Evolutionary conservation across 2,888 invertebrate species (phyloP), one percentile per base, ranked within the genome.

Genomic region (Nezara viridula): DNA sequence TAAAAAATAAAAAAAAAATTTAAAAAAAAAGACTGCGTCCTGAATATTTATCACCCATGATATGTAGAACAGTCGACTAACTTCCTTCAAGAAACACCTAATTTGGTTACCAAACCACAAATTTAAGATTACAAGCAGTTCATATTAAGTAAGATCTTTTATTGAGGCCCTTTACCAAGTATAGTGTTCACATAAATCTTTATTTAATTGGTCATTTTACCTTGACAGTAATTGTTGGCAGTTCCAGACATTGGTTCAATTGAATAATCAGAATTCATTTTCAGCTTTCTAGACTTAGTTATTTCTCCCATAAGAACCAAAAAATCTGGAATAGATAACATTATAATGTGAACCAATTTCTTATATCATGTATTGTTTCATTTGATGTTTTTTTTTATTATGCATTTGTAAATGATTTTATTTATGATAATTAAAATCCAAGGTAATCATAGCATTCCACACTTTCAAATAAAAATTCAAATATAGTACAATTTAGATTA

Each of bases 291-390:
- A 60, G 60, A 60, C 27, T 60, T 60, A 60, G 27, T 14, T 5
- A 60, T 60, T n/a, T 60, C 60, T 60, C 60, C 60, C 60, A 60
- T 60, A 27, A 60, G 60, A n/a, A n/a, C n/a, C 27, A 60, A 60
- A 27, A 60, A 60, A 60, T 60, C 60, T 60, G 60, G 10, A 60
- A 60, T 60, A 27, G 60, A 60, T 60, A 60, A 60, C 27, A 60
- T 60, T 60, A 60, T 55, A 55, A 9, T 27, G 60, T 27, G 27
- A 60, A 60, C 60, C 27, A 60, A 60, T 5, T 27, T 60, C 27
- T 27, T 14, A 60, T 27, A 60, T 14, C 12, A 60, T n/a, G n/a
- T 60, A 12, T 14, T 60, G 60, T 27, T 60, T 60, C 52, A 27
- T 27, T 60, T 24, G 60, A 60, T 27, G n/a, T 0, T 60, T 60